These are phyloP conservation scores for Sturnira hondurensis DNA, from an alignment of 2,113 vertebrate species.

Conservation along the genomic window DNA sequence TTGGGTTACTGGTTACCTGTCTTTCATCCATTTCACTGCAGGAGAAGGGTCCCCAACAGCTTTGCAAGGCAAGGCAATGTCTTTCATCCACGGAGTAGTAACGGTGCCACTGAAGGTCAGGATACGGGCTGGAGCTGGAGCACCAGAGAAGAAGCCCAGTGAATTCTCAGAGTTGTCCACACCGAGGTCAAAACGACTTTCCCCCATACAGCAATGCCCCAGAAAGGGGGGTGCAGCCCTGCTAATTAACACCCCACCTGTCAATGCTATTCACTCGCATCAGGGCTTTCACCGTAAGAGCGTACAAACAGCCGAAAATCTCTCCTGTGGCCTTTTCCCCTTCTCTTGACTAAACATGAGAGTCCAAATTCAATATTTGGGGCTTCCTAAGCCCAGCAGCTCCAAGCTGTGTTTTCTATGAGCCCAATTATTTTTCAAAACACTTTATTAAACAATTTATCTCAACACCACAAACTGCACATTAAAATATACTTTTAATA, in stretches of 20 bases:
- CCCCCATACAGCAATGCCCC: background rate
- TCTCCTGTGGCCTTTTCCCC: accelerated
- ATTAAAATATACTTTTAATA: conserved; percentile 53
- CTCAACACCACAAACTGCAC: background rate
- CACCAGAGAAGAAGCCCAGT: background rate
- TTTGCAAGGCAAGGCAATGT: conserved; percentile 95
- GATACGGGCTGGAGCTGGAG: conserved; percentile 92
- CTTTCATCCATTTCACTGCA: conserved; percentile 97
- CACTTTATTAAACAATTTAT: conserved; percentile 52
- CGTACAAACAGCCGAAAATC: background rate
- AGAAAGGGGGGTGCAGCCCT: accelerated
- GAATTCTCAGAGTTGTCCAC: accelerated
- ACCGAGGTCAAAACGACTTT: background rate
- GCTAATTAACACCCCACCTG: accelerated
- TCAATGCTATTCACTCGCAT: accelerated
- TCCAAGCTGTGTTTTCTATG: conserved; percentile 32
- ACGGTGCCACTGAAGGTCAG: conserved; percentile 97
- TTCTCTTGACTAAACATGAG: background rate
- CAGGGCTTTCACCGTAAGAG: too few relatives aligned
- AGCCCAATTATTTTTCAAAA: conserved; percentile 14
- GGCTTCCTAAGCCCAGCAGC: background rate
- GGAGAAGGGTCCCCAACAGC: conserved; percentile 95
- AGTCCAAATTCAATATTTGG: background rate
- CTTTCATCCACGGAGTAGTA: conserved; percentile 99
- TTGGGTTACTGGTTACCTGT: conserved; percentile 92